Percentiles rank a stretch among this genome's conserved stretches.
phyloP scores from a whole-genome alignment of 1,140 invertebrate genomes.

The Macrobrachium nipponense region DNA sequence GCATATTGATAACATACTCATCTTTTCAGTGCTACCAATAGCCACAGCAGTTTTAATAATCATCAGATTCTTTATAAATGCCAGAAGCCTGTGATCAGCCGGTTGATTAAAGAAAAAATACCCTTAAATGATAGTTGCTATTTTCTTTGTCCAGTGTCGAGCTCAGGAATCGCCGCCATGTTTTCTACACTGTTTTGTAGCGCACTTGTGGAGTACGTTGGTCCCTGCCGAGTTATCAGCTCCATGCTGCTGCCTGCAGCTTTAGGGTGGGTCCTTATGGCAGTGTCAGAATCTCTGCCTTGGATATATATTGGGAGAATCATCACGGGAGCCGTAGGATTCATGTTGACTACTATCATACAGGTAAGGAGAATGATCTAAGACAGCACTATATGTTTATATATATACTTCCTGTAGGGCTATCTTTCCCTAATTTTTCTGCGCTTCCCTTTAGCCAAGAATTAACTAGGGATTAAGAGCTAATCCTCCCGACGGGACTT shows the following conservation, averaged over 20 bases:
- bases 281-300: constrained; percentile 47
- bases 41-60: too few relatives aligned
- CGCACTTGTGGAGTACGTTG: constrained; percentile 49
- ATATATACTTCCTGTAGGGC: too few relatives aligned
- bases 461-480: too few relatives aligned
- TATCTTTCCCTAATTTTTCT: not conserved
- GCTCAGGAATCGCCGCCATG: constrained; percentile 41
- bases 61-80: too few relatives aligned
- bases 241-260: constrained; percentile 54
- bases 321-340: constrained; percentile 45
- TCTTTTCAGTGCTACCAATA: too few relatives aligned
- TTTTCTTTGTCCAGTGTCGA: constrained; percentile 16
- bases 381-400: not conserved
- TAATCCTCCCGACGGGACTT: too few relatives aligned
- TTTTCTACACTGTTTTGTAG: constrained; percentile 44
- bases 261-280: constrained; percentile 61
- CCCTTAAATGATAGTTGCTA: too few relatives aligned
- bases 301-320: constrained; percentile 59
- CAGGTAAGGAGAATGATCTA: constrained; percentile 40
- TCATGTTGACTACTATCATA: constrained; percentile 53
- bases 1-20: too few relatives aligned
- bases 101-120: too few relatives aligned
- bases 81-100: too few relatives aligned
- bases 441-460: not conserved
- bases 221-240: constrained; percentile 54